Base-by-base conservation (phyloP, 2,888 invertebrate genomes). In the Habrosyne pyritoides region DNA sequence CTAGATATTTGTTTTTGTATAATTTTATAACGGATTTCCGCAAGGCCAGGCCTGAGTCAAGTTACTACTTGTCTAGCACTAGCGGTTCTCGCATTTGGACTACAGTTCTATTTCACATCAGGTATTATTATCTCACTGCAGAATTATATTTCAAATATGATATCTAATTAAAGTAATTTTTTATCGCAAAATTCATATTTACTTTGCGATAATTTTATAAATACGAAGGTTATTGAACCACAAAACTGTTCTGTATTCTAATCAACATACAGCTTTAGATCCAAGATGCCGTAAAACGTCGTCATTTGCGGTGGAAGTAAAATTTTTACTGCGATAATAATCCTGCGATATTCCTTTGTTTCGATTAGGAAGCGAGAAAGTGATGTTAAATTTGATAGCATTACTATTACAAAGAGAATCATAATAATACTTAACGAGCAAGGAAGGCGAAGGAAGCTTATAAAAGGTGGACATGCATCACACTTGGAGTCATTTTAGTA, bases 221-320 rank as follows among this genome's bases (percentile, higher is more conserved):
- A n/a, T 8, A 8, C 8, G 7, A 5, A 24, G n/a, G 42, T 42
- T 42, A 18, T 12, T 12, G 2, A 42, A 42, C 42, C 42, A 42
- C 18, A 6, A 18, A 42, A 42, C 14, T 42, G n/a, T 18, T 42
- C 36, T 42, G n/a, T 33, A 18, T 42, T 42, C 14, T 42, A 42
- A 18, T 36, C 33, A n/a, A 2, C 14, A 36, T 42, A 42, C 24
- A 24, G 42, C 42, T 42, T 42, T 42, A 8, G 42, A 42, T 42
- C 18, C 42, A 18, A 42, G 42, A 24, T 24, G 24, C n/a, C 18
- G 42, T 42, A 42, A 42, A 42, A 8, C 18, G 33, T 4, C 33
- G 22, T 12, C 22, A 47, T 47, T 47, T 47, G 47, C 22, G 47
- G 47, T 7, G 47, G 47, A 21, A 47, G 47, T 47, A 47, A 47